These are phyloP conservation scores for Lepus timidus DNA, from an alignment of 2,113 vertebrate species.

Conservation along the genomic window DNA sequence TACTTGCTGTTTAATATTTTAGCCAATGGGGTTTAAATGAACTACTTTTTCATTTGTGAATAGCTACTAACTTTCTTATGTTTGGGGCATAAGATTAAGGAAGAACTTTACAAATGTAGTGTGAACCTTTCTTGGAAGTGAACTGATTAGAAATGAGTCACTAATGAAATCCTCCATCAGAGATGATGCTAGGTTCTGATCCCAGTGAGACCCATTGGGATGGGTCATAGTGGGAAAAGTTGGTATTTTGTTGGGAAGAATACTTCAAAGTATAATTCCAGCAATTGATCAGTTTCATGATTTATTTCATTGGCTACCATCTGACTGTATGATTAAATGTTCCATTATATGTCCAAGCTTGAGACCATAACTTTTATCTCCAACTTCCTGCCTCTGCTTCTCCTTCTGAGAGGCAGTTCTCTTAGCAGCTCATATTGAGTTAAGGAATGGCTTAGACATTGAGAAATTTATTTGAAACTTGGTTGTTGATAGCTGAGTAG, in stretches of 20 bases:
- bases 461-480: not conserved
- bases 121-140: not conserved
- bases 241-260: not conserved
- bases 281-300: not conserved
- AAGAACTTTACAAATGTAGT: not conserved
- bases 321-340: not conserved
- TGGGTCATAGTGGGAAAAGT: not conserved
- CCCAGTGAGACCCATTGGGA: not conserved
- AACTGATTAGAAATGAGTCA: not conserved
- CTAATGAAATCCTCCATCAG: not conserved
- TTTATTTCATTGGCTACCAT: not conserved
- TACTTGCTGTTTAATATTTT: not conserved
- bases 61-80: not conserved
- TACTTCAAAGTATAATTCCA: not conserved
- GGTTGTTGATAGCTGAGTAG: not conserved
- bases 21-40: not conserved
- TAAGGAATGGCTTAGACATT: not conserved
- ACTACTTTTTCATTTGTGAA: not conserved
- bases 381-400: not conserved
- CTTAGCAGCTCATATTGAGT: not conserved
- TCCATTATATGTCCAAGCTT: not conserved
- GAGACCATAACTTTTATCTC: not conserved
- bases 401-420: not conserved
- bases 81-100: not conserved
- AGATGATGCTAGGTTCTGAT: not conserved